A percentile compares a stretch with the other conserved stretches of the same genome.
Evolutionary conservation across 2,888 invertebrate genomes (phyloP).

Genomic region (Polietes domitor): DNA sequence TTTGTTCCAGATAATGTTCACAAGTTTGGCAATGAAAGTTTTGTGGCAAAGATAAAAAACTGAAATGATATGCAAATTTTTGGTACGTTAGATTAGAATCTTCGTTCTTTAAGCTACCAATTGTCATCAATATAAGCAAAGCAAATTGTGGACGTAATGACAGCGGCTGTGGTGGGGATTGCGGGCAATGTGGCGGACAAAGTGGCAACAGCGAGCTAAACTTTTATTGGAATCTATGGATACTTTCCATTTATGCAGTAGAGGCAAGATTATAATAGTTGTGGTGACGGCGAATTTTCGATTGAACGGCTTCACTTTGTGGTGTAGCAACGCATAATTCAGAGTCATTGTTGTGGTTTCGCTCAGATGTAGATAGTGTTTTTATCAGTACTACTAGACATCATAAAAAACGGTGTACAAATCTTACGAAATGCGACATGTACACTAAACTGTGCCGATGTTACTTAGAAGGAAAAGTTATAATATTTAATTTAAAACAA

Average conservation of each 20-base stretch:
- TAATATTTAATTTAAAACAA: too few species aligned
- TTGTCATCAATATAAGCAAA: neutral
- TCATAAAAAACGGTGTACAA: too few species aligned
- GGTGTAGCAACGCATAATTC: too few species aligned
- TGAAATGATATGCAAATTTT: conserved; percentile 33
- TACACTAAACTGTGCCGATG: too few species aligned
- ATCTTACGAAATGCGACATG: too few species aligned
- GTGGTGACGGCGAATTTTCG: too few species aligned
- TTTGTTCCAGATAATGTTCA: conserved; percentile 1
- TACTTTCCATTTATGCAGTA: neutral
- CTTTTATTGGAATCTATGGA: neutral
- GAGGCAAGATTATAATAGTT: too few species aligned
- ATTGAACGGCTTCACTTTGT: too few species aligned
- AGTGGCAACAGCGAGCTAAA: neutral
- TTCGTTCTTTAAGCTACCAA: neutral
- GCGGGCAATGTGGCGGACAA: neutral
- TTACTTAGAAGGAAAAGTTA: too few species aligned
- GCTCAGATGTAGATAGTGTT: too few species aligned
- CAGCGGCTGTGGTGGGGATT: neutral
- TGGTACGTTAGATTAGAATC: neutral
- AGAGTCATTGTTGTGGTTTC: too few species aligned
- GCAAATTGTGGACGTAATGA: neutral
- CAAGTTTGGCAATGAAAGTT: conserved; percentile 16
- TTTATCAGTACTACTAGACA: too few species aligned
- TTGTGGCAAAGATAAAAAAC: conserved; percentile 18